A percentile compares a stretch with the other conserved stretches of the same genome.
Evolutionary conservation across 2,888 invertebrate species (phyloP).

Genomic region (Sericinus montela): DNA sequence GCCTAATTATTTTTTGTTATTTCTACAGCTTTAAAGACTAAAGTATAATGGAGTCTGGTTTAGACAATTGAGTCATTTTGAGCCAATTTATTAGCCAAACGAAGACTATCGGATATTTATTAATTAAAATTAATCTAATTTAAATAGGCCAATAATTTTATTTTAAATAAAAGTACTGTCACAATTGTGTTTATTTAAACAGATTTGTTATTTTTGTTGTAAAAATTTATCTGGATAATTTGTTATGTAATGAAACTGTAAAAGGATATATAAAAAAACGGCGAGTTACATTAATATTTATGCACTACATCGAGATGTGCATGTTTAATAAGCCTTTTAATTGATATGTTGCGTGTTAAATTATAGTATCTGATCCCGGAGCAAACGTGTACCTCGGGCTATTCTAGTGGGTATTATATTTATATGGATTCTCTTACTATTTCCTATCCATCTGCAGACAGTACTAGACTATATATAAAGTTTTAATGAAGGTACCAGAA

Average conservation of each 20-base stretch:
- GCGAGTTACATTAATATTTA: conserved; percentile 45
- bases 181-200: no score
- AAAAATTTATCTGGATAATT: no score
- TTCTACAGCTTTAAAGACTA: no score
- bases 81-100: no score
- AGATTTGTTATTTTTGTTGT: no score
- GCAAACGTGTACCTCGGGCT: conserved; percentile 55
- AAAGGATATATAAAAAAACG: neutral
- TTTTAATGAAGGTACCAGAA: conserved; percentile 28
- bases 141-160: no score
- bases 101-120: no score
- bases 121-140: no score
- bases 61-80: no score
- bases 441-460: conserved; percentile 55
- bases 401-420: conserved; percentile 70
- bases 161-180: no score
- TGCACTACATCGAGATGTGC: conserved; percentile 44
- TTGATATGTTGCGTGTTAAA: conserved; percentile 72
- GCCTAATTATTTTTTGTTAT: no score
- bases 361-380: conserved; percentile 62
- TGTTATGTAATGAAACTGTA: neutral
- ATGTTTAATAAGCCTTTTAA: conserved; percentile 66
- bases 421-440: conserved; percentile 66
- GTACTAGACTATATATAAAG: conserved; percentile 40
- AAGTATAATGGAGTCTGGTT: no score